Base-by-base conservation (phyloP, 2,113 vertebrate genomes). In the Equus quagga region DNA sequence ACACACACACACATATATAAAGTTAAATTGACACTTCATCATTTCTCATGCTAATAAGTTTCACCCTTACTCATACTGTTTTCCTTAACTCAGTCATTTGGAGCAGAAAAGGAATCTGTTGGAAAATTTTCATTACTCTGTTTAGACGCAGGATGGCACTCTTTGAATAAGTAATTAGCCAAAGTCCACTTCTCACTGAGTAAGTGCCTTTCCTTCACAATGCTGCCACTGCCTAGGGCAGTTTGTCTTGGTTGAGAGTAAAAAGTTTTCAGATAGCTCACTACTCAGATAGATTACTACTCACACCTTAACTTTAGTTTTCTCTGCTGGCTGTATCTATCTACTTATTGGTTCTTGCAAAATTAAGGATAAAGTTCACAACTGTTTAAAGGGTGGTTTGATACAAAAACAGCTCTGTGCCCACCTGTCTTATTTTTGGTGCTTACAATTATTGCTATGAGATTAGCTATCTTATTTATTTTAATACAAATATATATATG, bases 121-220 rank as follows among this genome's bases (percentile, higher is more conserved):
- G 28, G 65, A 94, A 95, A 94, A 19, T n/a, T 95, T 97, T 92
- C 96, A 97, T 90, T 83, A 75, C 97, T 85, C 85, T 92, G 31
- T 69, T 94, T 97, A 90, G 92, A 98, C 99, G 8, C 99, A 98
- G 98, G 99, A 98, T 99, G 99, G 99, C 98, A 98, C 98, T 96
- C 98, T 97, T 97, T 81, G 98, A 93, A 98, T 91, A 98, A 96
- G 98, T 96, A 98, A 98, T 97, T 98, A 96, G 54, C 64, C 60
- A 81, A 91, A 95, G 75, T 96, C 51, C 24, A 24, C 19, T 26
- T 18, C 17, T 67, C 46, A 21, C 26, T 26, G 87, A 28, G 21
- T 26, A 62, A 79, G 23, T 24, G 19, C 8, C 73, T 86, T 8
- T 72, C 67, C 4, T 51, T 62, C 54, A 13, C 9, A 51, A 33